A percentile compares a stretch with the other conserved stretches of the same genome.
phyloP scores from a whole-genome alignment of 2,888 invertebrate species.

The Drosophila barbarae region DNA sequence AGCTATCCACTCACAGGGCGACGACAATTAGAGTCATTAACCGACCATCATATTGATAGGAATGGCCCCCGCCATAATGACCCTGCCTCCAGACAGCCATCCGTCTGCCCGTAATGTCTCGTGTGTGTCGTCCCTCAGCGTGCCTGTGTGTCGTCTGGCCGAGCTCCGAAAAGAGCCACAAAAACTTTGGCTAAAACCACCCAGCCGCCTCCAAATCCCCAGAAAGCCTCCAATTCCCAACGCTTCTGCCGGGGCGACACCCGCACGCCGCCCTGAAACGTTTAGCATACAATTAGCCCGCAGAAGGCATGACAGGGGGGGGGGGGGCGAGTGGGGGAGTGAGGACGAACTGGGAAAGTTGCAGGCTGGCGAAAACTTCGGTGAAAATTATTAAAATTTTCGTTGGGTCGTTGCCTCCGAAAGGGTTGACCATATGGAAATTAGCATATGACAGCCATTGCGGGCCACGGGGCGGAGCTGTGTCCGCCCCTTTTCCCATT shows the following conservation, averaged over 20 bases:
- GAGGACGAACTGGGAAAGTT: slow-evolving; percentile 20
- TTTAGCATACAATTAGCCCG: slow-evolving; percentile 76
- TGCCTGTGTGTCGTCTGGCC: slow-evolving; percentile 19
- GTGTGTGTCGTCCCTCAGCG: slow-evolving; percentile 37
- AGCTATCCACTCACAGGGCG: slow-evolving; percentile 19
- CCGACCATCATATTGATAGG: slow-evolving; percentile 68
- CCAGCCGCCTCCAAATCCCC: slow-evolving; percentile 30
- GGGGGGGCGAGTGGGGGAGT: background rate
- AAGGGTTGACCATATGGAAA: slow-evolving; percentile 76
- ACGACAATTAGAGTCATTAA: slow-evolving; percentile 71
- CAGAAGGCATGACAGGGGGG: slow-evolving; percentile 48
- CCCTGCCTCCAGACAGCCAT: slow-evolving; percentile 4
- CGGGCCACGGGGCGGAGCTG: slow-evolving; percentile 6
- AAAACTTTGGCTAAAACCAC: slow-evolving; percentile 57
- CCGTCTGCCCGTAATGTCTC: slow-evolving; percentile 40
- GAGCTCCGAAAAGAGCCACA: slow-evolving; percentile 59
- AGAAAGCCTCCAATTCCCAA: slow-evolving; percentile 33
- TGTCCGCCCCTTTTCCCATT: slow-evolving; percentile 8
- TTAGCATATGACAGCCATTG: slow-evolving; percentile 73
- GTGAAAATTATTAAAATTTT: slow-evolving; percentile 74
- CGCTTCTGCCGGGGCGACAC: slow-evolving; percentile 12
- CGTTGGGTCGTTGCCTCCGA: slow-evolving; percentile 53
- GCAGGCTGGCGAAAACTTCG: slow-evolving; percentile 66
- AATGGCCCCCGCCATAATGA: slow-evolving; percentile 17
- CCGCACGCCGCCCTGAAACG: slow-evolving; percentile 49